phyloP scores from a whole-genome alignment of 2,797 vertebrate species.

The Miichthys miiuy region DNA sequence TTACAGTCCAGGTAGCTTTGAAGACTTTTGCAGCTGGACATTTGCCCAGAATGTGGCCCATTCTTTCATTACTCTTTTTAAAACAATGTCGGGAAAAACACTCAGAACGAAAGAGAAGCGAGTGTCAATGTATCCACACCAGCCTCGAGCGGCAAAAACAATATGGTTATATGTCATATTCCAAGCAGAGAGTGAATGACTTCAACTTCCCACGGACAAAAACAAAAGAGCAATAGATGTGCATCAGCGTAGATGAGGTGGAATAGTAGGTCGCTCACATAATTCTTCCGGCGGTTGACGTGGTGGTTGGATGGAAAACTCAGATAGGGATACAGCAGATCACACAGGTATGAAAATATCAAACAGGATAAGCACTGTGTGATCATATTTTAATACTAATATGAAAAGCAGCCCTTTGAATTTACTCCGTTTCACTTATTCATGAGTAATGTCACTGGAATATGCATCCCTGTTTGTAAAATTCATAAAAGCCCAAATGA shows the following conservation, averaged over 20 bases:
- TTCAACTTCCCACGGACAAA: constrained; percentile 39
- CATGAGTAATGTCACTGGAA: constrained; percentile 13
- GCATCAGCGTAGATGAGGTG: constrained; percentile 7
- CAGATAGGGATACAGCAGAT: neutral
- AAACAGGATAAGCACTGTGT: neutral
- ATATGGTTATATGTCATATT: constrained; percentile 22
- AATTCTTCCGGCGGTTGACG: constrained; percentile 1
- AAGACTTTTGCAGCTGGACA: constrained; percentile 44
- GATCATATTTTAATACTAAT: neutral
- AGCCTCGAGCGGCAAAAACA: neutral
- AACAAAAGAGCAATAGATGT: constrained; percentile 47
- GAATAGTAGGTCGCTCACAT: constrained; percentile 1
- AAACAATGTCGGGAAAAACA: constrained; percentile 53
- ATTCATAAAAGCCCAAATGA: constrained; percentile 28
- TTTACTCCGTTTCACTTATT: neutral
- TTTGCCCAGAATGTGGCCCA: constrained; percentile 37
- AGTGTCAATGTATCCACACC: constrained; percentile 3
- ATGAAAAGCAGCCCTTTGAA: neutral
- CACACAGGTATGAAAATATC: neutral
- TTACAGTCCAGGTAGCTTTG: constrained; percentile 39
- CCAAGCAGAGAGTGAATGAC: constrained; percentile 19
- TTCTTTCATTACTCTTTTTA: constrained; percentile 36
- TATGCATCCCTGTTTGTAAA: constrained; percentile 24
- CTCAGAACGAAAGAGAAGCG: constrained; percentile 15
- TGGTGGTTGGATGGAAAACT: constrained; percentile 2